Evolutionary conservation across 2,888 invertebrate species (phyloP), one percentile per base, ranked within the genome.

Genomic region (Drosophila bunnanda): DNA sequence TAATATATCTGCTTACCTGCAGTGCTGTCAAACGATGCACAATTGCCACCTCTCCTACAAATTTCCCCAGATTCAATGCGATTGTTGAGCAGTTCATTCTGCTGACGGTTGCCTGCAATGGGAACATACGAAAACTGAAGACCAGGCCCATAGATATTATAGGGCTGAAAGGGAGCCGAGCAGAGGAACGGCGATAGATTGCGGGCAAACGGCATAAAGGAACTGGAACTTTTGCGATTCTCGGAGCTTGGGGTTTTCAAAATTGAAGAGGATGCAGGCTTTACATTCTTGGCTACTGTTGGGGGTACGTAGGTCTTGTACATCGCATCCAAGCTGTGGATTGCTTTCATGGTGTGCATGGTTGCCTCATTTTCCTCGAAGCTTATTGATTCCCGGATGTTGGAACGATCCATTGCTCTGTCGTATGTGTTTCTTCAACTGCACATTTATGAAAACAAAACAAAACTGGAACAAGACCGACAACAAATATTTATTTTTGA

Each of bases 11-110:
- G 1, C 43, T 22, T 43, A 50, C 50, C 20, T 15, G 4, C 17
- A 20, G 30, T 3, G 30, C 48, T 48, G 8, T 30, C 48, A 48
- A 30, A 30, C 30, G 28, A 48, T n/a, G 17, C 17, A 12, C 6
- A 12, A 9, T 13, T 20, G 8, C 32, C 50, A 20, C 20, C 9
- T 15, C 15, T 32, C 15, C 4, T 50, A 6, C 10, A 15, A 2
- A 56, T 44, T 44, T 44, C 30, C 9, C 56, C 56, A 4, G 56
- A 56, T 12, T n/a, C 20, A n/a, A 56, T 56, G n/a, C 46, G 44
- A 15, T 43, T 4, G 4, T 13, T 22, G 8, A 22, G 22, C 7
- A 15, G 4, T 15, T 8, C 0, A 15, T 43, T 15, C 13, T 15
- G 2, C 0, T 7, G 7, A 13, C 13, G 8, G 0, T 22, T 13